Evolutionary conservation across 1,140 invertebrate genomes (phyloP), one percentile per base, ranked within the genome.

Genomic region (Euglossa dilemma): DNA sequence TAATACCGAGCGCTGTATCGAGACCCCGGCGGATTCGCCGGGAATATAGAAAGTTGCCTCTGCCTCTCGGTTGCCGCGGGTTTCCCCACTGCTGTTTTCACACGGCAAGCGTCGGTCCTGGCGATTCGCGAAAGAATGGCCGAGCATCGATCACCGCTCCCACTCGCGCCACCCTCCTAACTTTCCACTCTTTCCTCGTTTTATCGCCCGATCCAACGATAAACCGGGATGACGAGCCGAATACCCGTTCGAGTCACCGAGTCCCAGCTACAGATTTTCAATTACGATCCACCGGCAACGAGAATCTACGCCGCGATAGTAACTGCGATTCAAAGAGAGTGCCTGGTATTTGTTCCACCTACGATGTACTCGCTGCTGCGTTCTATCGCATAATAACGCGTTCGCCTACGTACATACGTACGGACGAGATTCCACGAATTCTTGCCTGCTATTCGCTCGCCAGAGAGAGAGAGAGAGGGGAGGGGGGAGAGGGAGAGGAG

Each of bases 1-100:
- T 86, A 83, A 86, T 64, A 45, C 71, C 75, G 57, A 61, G 54
- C 56, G 70, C 59, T 80, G 69, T 87, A 83, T 71, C 84, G 52
- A 28, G 25, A 56, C 43, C 7, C 7, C 69, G 69, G 11, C 23
- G 18, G 54, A 57, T 36, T 16, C 36, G 70, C 20, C 18, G 25
- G 20, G 25, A 69, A 78, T 67, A 57, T 36, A 43, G 59, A 12
- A 61, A 57, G 23, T 73, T 56, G n/a, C 54, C 23, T 66, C 5
- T 23, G 23, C 14, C 45, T 7, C 18, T 47, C 7, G 61, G 12
- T 43, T 20, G 16, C n/a, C n/a, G n/a, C n/a, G n/a, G n/a, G n/a
- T 14, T 45, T 54, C 12, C 8, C 12, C 12, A 9, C 14, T 57
- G 11, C 11, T n/a, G 0, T 67, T 36, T 45, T 23, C 9, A 8